Evolutionary conservation across 1,140 invertebrate genomes (phyloP).

Genomic region (Hylyphantes graminicola): DNA sequence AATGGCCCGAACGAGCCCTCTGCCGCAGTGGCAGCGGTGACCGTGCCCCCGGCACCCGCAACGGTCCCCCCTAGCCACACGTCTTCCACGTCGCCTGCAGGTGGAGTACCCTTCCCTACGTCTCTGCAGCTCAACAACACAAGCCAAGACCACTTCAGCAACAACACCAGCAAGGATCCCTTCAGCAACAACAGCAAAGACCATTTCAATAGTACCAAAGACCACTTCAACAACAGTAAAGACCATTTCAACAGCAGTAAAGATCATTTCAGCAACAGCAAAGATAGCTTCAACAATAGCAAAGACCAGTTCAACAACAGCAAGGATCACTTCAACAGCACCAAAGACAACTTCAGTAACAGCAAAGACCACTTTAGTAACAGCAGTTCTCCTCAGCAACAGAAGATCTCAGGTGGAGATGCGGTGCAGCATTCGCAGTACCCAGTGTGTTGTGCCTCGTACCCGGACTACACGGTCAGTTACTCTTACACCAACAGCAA

Average conservation of each 20-base stretch:
- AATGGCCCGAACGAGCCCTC: constrained; percentile 52
- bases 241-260: not conserved
- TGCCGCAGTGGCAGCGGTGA: constrained; percentile 49
- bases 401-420: constrained; percentile 15
- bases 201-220: not conserved
- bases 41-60: constrained; percentile 45
- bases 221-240: not conserved
- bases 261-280: not conserved
- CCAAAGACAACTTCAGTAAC: no score
- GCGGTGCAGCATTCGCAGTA: constrained; percentile 30
- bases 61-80: constrained; percentile 64
- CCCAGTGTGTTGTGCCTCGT: constrained; percentile 32
- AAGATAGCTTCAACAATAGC: no score
- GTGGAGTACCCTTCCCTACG: constrained; percentile 46
- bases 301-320: not conserved
- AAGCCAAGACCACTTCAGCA: constrained; percentile 36
- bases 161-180: not conserved
- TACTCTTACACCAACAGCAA: constrained; percentile 23
- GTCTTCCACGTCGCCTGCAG: constrained; percentile 43
- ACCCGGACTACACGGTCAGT: constrained; percentile 40
- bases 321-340: no score
- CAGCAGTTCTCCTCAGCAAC: not conserved
- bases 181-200: not conserved
- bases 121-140: constrained; percentile 8
- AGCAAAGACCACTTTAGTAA: not conserved